Base-by-base conservation (phyloP, 2,888 invertebrate genomes). In the Allophyes oxyacanthae region DNA sequence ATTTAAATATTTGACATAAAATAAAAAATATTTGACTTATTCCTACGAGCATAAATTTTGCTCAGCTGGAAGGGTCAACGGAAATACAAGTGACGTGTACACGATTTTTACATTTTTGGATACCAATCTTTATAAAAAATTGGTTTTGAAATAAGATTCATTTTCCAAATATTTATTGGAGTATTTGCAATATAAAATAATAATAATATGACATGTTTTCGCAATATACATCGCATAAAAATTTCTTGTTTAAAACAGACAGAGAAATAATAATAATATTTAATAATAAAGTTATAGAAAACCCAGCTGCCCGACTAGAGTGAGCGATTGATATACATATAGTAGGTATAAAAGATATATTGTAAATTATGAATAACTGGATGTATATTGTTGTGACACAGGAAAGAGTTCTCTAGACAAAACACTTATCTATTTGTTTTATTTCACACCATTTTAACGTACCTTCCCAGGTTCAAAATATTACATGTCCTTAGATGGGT, bases 331-430 rank as follows among this genome's bases (percentile, higher is more conserved):
- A 59, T 62, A 67, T 70, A 20, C 4, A 77, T 74, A 78, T 78
- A 75, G 71, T 70, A 76, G 79, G 67, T 72, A 75, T 73, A 74
- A 64, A 75, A 72, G 65, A 82, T 84, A 70, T 83, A 84, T 83
- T 84, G 84, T 84, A 84, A 79, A 83, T 82, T 80, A 82, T 84
- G 75, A 64, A 80, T 81, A 74, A 78, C 62, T 77, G 69, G 75
- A 73, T 83, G 81, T 81, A 83, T 78, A 84, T 80, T 82, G 76
- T 77, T 82, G 79, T 82, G 82, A 60, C 60, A 73, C 75, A 78
- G 76, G 64, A 78, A 78, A 75, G 66, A 76, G 68, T 84, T 83
- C 82, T 85, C 81, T 84, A 84, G 84, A 80, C 79, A 81, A 84
- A 75, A 79, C 69, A 71, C 64, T 45, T 51, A 69, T 61, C 13